Conservation (phyloP, 2,888 invertebrate species). For the Eretmocerus hayati region DNA sequence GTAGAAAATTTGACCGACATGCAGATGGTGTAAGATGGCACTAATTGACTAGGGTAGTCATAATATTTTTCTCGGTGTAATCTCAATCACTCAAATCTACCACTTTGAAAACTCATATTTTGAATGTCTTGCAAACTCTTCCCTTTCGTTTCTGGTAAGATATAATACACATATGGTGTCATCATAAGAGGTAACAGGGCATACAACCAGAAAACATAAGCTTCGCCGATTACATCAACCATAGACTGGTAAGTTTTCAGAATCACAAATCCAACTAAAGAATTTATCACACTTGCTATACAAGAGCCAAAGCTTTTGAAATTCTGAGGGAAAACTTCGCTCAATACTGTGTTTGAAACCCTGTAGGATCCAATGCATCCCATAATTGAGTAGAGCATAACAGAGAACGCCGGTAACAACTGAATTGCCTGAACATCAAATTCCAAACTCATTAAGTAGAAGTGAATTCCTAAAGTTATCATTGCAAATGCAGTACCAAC, state of each 20-base stretch:
- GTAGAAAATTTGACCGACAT: too few relatives aligned
- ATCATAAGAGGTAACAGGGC: slow-evolving; percentile 20
- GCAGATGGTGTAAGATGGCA: too few relatives aligned
- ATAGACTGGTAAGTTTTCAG: slow-evolving; percentile 32
- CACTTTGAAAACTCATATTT: neutral
- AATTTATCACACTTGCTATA: slow-evolving; percentile 25
- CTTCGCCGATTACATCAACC: slow-evolving; percentile 25
- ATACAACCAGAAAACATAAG: slow-evolving; percentile 33
- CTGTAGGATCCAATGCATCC: too few relatives aligned
- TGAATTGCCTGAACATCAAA: too few relatives aligned
- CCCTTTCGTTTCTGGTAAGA: slow-evolving; percentile 34
- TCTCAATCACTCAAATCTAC: neutral
- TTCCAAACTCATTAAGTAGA: too few relatives aligned
- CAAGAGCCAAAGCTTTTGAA: slow-evolving; percentile 31
- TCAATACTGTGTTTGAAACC: slow-evolving; percentile 31
- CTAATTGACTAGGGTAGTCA: too few relatives aligned
- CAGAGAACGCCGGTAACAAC: too few relatives aligned
- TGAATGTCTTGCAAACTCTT: slow-evolving; percentile 29
- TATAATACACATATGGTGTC: slow-evolving; percentile 2
- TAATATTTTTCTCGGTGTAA: too few relatives aligned
- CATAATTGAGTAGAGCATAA: too few relatives aligned
- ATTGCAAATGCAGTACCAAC: slow-evolving; percentile 26
- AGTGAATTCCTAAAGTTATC: slow-evolving; percentile 27
- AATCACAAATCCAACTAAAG: slow-evolving; percentile 29
- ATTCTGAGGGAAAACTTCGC: slow-evolving; percentile 33